phyloP scores from a whole-genome alignment of 92 coral and sea anemone species.

The Actinernus sp. region DNA sequence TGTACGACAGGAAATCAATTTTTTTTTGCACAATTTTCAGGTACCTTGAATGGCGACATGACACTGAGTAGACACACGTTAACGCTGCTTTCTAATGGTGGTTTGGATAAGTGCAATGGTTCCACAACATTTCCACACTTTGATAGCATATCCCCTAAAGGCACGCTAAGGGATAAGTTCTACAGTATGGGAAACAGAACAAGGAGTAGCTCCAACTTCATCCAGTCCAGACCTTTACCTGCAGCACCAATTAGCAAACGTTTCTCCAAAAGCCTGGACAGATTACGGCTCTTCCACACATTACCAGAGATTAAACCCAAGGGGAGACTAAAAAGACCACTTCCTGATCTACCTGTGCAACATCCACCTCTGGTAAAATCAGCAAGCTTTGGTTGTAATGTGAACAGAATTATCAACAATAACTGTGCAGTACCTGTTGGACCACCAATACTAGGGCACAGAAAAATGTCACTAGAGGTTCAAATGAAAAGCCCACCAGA shows the following conservation, averaged over 20 bases:
- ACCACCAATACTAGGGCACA: conserved; percentile 13
- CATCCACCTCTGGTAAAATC: conserved; percentile 71
- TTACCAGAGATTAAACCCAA: conserved; percentile 35
- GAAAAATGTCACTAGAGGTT: conserved; percentile 60
- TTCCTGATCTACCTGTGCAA: conserved; percentile 37
- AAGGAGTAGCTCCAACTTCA: conserved; percentile 74
- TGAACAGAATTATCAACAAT: conserved; percentile 59
- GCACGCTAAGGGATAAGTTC: background rate
- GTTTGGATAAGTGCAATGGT: conserved; percentile 29
- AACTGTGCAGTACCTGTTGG: conserved; percentile 32
- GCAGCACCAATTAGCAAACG: conserved; percentile 80
- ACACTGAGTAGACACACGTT: conserved; percentile 44
- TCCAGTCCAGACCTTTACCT: conserved; percentile 83
- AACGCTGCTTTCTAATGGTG: conserved; percentile 49
- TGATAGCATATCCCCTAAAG: conserved; percentile 18
- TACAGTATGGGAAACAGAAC: conserved; percentile 41
- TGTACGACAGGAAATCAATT: too few relatives aligned
- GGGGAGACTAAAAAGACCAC: conserved; percentile 44
- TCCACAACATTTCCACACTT: conserved; percentile 25
- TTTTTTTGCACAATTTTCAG: conserved; percentile 37
- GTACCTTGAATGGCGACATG: conserved; percentile 33
- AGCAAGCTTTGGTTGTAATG: conserved; percentile 80
- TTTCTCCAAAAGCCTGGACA: conserved; percentile 88
- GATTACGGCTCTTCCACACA: conserved; percentile 71
- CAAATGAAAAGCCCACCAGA: conserved; percentile 33